phyloP scores from a whole-genome alignment of 2,888 invertebrate genomes.

The Anthoptus insignis region DNA sequence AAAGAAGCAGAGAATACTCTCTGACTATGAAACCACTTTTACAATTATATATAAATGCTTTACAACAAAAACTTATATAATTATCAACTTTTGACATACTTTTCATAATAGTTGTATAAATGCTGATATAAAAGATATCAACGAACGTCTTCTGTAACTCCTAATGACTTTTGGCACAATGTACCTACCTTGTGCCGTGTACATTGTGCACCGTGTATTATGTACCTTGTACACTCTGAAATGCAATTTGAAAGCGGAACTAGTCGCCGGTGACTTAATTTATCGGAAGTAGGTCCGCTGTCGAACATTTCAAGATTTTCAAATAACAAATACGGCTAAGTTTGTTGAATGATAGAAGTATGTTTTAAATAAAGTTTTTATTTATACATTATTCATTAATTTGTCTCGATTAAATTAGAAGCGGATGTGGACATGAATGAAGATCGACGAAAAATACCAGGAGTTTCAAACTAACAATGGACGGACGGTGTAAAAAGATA shows the following conservation, averaged over 20 bases:
- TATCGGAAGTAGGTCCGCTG: conserved; percentile 14
- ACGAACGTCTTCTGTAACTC: conserved; percentile 37
- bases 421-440: too few relatives aligned
- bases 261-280: conserved; percentile 1
- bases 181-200: not conserved
- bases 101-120: not conserved
- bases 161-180: not conserved
- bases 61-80: not conserved
- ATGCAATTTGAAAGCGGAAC: conserved; percentile 4
- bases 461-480: too few relatives aligned
- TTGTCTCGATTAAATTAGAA: too few relatives aligned
- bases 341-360: too few relatives aligned
- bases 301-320: conserved; percentile 1
- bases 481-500: too few relatives aligned
- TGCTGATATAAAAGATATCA: conserved; percentile 49
- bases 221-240: too few relatives aligned
- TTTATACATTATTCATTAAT: too few relatives aligned
- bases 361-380: not conserved
- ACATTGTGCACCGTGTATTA: not conserved
- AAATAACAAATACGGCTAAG: not conserved
- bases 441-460: too few relatives aligned
- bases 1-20: too few relatives aligned
- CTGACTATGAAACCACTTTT: too few relatives aligned
- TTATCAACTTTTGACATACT: not conserved
- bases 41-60: too few relatives aligned